A percentile compares a stretch with the other conserved stretches of the same genome.
Conservation (phyloP, 1,140 invertebrate species). For the Teleogryllus occipitalis region DNA sequence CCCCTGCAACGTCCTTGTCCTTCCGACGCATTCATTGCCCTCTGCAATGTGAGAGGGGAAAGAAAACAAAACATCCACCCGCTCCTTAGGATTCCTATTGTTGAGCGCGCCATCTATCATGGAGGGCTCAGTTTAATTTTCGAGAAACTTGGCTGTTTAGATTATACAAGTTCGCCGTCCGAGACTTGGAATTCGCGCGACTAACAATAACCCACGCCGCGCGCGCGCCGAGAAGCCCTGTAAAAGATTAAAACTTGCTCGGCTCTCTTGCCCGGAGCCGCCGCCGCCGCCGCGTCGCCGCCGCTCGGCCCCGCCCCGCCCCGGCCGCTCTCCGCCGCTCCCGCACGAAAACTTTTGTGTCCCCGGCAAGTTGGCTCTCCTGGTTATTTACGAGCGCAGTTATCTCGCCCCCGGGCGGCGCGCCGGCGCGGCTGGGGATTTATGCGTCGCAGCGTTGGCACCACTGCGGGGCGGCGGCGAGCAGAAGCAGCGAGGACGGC, state of each 20-base stretch:
- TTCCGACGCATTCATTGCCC: not conserved
- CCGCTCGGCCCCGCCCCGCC: too few species aligned
- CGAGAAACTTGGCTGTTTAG: not conserved
- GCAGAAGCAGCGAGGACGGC: not conserved
- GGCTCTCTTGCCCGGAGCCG: not conserved
- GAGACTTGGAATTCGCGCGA: not conserved
- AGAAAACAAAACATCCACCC: not conserved
- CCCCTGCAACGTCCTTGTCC: not conserved
- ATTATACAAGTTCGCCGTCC: not conserved
- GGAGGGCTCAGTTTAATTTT: not conserved
- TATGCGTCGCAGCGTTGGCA: conserved; percentile 2
- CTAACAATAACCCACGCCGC: not conserved
- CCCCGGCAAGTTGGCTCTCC: conserved; percentile 2
- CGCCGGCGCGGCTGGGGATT: not conserved
- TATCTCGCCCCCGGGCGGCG: not conserved
- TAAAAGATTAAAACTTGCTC: conserved; percentile 1
- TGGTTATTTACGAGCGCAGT: conserved; percentile 3
- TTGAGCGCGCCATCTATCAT: not conserved
- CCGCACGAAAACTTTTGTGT: conserved; percentile 3
- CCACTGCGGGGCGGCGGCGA: not conserved
- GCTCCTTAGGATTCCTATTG: not conserved
- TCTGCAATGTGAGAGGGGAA: not conserved
- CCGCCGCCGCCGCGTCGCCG: too few species aligned
- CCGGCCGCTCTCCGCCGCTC: not conserved
- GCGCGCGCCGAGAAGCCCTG: not conserved